phyloP scores from a whole-genome alignment of 2,113 vertebrate species.

The Mungos mungo region DNA sequence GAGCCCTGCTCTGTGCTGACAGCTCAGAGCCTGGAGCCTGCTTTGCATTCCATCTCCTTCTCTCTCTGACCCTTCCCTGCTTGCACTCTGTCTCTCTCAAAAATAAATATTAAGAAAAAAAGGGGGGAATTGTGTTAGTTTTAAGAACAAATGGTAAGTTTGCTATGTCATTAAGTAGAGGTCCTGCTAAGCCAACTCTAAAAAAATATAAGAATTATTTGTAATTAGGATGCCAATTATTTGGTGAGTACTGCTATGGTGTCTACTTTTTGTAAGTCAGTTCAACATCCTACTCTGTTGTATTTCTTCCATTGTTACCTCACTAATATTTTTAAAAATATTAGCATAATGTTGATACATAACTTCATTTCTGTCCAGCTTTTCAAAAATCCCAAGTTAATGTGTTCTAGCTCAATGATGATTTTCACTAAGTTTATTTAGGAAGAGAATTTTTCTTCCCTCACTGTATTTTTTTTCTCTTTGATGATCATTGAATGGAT shows the following conservation, averaged over 20 bases:
- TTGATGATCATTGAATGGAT: neutral
- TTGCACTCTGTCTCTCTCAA: no score
- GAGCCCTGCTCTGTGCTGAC: no score
- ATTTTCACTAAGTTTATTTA: constrained; percentile 37
- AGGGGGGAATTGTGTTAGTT: constrained; percentile 10
- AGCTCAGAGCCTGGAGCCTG: no score
- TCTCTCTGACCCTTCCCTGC: no score
- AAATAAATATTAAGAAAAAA: neutral
- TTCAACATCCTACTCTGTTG: neutral
- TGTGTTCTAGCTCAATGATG: constrained; percentile 20
- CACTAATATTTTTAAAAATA: neutral
- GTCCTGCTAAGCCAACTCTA: neutral
- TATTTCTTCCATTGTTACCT: constrained; percentile 7
- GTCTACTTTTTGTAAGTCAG: constrained; percentile 32
- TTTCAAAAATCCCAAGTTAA: constrained; percentile 30
- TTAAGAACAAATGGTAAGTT: constrained; percentile 40
- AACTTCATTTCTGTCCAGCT: neutral
- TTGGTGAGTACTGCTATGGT: neutral
- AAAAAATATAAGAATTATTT: constrained; percentile 29
- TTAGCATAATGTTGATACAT: constrained; percentile 13
- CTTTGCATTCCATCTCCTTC: no score
- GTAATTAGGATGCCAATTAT: constrained; percentile 45
- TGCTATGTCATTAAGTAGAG: neutral
- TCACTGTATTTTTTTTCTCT: neutral
- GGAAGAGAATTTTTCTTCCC: neutral